Evolutionary conservation across 2,113 vertebrate species (phyloP), one percentile per base, ranked within the genome.

Genomic region (Pachypanchax playfairii): DNA sequence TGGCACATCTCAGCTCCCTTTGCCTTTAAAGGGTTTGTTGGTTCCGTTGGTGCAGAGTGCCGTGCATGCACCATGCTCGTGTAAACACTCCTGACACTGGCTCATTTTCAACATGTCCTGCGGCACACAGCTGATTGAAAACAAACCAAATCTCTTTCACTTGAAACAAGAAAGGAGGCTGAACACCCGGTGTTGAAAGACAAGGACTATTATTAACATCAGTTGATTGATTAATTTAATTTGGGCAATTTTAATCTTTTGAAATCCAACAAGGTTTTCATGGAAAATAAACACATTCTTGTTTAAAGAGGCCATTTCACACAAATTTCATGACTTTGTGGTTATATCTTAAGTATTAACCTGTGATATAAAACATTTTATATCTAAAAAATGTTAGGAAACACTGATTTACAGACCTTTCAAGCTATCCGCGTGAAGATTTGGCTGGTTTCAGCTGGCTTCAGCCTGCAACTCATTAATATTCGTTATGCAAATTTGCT

Each of bases 1-100:
- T 58, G 35, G 35, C 28, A 69, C 41, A 33, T 48, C 50, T 62
- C 29, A 0, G 1, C 70, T 51, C 39, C 25, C 47, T 75, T 88
- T 70, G 54, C 83, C 89, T 88, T 89, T 89, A 85, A 87, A 86
- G 85, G 87, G 51, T 56, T 84, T 75, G 43, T 36, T 13, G 22
- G 50, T 66, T 50, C 22, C 77, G 77, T 59, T 65, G 79, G 75
- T 77, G 50, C 77, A 70, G 51, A 42, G 57, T 51, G 80, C 76
- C 71, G 62, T 64, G 70, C 26, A 39, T 46, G 65, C 41, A 63
- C 60, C 71, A 33, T 46, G 21, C 57, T 77, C 49, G 49, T 79
- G 67, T 89, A 91, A 89, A 90, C 88, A 90, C 75, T 69, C 38
- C 73, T 81, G 84, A 86, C 84, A 84, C 20, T 0, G 49, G 59